These are phyloP conservation scores for Orycteropus afer DNA, from an alignment of 2,113 vertebrate genomes.

Conservation along the genomic window DNA sequence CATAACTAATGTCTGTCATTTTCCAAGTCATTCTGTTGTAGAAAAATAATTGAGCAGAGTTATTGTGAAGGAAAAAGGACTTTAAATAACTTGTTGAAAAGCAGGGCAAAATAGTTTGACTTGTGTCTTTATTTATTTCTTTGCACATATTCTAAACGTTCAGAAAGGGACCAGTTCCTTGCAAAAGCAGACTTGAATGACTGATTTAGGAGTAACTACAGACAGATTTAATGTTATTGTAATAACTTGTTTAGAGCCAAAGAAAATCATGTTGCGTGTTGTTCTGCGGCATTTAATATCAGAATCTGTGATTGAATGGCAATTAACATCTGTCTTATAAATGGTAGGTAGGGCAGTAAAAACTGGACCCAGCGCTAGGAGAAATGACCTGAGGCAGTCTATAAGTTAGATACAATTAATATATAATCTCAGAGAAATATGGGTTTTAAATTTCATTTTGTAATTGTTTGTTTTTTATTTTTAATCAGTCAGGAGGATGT, in stretches of 20 bases:
- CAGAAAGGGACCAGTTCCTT: background rate
- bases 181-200: background rate
- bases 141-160: background rate
- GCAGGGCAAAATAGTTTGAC: background rate
- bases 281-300: background rate
- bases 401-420: background rate
- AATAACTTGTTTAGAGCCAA: background rate
- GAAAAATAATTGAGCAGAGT: background rate
- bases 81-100: background rate
- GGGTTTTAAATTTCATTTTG: background rate
- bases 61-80: background rate
- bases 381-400: constrained; percentile 1
- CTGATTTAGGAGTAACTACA: background rate
- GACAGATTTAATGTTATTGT: background rate
- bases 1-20: background rate
- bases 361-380: background rate
- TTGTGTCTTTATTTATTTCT: background rate
- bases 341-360: background rate
- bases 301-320: background rate
- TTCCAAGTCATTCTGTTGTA: background rate
- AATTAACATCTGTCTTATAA: constrained; percentile 33
- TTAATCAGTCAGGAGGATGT: background rate
- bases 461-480: background rate
- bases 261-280: background rate
- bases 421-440: background rate